Percentiles rank a stretch among this genome's conserved stretches.
Evolutionary conservation across 1,140 invertebrate genomes (phyloP).

Genomic region (Drosophila sp.): DNA sequence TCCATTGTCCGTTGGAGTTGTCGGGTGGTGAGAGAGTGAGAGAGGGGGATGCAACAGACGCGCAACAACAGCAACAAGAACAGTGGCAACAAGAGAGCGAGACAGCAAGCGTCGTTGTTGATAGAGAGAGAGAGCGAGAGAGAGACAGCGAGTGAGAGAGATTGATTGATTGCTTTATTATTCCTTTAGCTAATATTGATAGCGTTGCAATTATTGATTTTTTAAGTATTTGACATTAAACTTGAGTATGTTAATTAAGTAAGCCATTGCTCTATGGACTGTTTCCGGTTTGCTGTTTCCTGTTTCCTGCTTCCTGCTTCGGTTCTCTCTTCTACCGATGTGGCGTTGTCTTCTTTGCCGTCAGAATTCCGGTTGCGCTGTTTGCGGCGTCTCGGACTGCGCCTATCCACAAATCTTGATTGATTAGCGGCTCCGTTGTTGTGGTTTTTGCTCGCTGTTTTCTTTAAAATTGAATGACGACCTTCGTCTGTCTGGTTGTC

Average conservation of each 20-base stretch:
- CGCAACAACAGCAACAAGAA: neutral
- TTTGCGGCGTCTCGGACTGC: slow-evolving; percentile 59
- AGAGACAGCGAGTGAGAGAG: slow-evolving; percentile 27
- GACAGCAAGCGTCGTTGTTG: slow-evolving; percentile 15
- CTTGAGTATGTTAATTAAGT: slow-evolving; percentile 84
- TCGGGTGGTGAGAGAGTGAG: slow-evolving; percentile 22
- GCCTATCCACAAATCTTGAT: slow-evolving; percentile 59
- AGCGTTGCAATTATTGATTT: slow-evolving; percentile 74
- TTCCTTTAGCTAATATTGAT: neutral
- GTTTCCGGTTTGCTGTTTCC: neutral
- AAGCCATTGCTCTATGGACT: slow-evolving; percentile 62
- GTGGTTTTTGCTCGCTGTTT: slow-evolving; percentile 64
- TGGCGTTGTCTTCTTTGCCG: slow-evolving; percentile 73
- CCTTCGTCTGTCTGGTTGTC: slow-evolving; percentile 55
- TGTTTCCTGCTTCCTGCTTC: neutral
- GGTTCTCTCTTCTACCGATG: slow-evolving; percentile 68
- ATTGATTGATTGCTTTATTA: slow-evolving; percentile 1
- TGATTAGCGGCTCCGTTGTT: slow-evolving; percentile 82
- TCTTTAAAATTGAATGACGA: slow-evolving; percentile 52
- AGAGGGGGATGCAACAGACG: neutral
- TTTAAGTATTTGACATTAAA: slow-evolving; percentile 84
- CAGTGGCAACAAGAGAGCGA: slow-evolving; percentile 25
- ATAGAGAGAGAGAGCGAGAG: slow-evolving; percentile 12
- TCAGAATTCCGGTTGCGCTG: slow-evolving; percentile 46
- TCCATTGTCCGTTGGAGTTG: slow-evolving; percentile 81